Percentiles rank a stretch among this genome's conserved stretches.
Evolutionary conservation across 2,888 invertebrate genomes (phyloP).

Genomic region (Callyntrura guangdongensis): DNA sequence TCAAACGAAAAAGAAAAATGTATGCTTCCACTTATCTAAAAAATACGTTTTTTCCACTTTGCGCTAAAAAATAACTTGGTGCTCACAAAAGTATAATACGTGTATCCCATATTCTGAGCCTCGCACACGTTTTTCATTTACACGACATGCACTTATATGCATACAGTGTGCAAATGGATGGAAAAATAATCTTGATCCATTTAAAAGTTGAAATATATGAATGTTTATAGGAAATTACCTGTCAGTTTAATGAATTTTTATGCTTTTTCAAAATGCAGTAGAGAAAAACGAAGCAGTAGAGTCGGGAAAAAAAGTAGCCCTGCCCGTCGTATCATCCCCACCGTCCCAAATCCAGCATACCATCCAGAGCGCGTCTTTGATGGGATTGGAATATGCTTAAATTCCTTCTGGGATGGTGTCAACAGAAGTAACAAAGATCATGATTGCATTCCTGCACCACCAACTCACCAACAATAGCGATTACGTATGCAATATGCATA

Average conservation of each 20-base stretch:
- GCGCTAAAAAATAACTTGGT: no score
- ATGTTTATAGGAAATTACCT: constrained; percentile 40
- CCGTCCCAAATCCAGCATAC: not conserved
- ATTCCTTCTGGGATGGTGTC: constrained; percentile 53
- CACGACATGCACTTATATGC: no score
- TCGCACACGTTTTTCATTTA: no score
- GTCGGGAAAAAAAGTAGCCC: no score
- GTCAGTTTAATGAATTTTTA: constrained; percentile 64
- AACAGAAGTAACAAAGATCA: constrained; percentile 43
- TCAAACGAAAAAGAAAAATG: constrained; percentile 29
- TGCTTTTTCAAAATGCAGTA: constrained; percentile 20
- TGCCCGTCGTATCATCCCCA: not conserved
- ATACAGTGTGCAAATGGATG: no score
- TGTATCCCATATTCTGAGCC: not conserved
- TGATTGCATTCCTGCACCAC: constrained; percentile 15
- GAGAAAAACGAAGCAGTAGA: constrained; percentile 16
- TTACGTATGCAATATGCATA: not conserved
- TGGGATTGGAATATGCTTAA: constrained; percentile 36
- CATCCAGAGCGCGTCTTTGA: not conserved
- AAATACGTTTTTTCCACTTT: no score
- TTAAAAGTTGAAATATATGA: constrained; percentile 12
- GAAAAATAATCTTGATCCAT: constrained; percentile 27
- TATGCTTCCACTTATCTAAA: not conserved
- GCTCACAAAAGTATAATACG: not conserved
- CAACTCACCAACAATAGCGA: not conserved